Conservation (phyloP, 1,140 invertebrate genomes). For the Neodiprion fabricii region DNA sequence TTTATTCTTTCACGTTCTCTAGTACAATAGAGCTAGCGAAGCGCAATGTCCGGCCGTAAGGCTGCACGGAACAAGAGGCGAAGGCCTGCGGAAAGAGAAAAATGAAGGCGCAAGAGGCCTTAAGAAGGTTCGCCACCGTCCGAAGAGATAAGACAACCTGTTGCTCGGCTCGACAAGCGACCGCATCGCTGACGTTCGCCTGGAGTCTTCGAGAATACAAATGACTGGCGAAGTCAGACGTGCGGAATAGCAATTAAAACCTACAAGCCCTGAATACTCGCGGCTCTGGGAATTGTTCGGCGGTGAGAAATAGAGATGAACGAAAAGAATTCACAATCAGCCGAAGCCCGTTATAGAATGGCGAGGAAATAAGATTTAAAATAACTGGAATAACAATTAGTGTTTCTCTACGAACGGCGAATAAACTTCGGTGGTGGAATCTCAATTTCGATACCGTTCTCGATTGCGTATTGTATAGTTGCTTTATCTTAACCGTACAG, state of each 20-base stretch:
- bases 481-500: too few species aligned
- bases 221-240: neutral
- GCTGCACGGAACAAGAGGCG: neutral
- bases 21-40: neutral
- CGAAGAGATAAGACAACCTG: neutral
- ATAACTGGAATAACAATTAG: too few species aligned
- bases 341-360: too few species aligned
- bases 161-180: neutral
- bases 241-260: slow-evolving; percentile 7
- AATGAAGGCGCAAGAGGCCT: neutral
- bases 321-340: neutral
- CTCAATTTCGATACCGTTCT: too few species aligned
- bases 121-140: neutral
- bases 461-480: too few species aligned
- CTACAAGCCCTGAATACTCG: neutral
- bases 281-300: neutral
- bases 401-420: too few species aligned
- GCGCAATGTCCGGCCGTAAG: neutral
- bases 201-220: neutral
- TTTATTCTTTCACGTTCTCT: neutral
- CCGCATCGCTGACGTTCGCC: neutral
- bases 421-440: too few species aligned
- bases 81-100: neutral
- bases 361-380: too few species aligned
- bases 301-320: neutral